Percentiles rank a stretch among this genome's conserved stretches.
These are phyloP conservation scores for Lacerta bilineata DNA, from an alignment of 2,797 vertebrate genomes.

Conservation along the genomic window DNA sequence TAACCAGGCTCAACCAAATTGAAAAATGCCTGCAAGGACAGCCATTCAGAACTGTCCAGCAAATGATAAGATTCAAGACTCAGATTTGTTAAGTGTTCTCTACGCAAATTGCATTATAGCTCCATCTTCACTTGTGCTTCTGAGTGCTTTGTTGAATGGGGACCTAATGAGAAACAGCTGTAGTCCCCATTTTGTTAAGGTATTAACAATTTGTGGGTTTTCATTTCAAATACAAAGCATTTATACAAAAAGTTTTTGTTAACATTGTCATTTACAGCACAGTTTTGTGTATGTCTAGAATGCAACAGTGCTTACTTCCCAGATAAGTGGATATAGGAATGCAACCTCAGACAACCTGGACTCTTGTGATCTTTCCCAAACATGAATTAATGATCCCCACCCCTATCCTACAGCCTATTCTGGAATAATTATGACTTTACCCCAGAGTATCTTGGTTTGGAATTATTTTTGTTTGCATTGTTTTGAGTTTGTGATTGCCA, in stretches of 20 bases:
- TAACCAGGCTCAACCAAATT: slow-evolving; percentile 47
- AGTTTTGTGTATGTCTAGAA: no score
- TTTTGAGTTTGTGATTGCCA: neutral
- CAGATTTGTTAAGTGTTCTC: slow-evolving; percentile 35
- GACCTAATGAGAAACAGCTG: neutral
- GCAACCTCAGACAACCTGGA: neutral
- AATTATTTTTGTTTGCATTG: neutral
- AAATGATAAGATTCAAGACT: slow-evolving; percentile 21
- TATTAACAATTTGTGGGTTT: neutral
- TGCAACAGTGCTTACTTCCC: no score
- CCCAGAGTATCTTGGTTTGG: neutral
- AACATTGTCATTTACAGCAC: neutral
- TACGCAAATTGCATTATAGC: neutral
- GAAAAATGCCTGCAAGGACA: slow-evolving; percentile 49
- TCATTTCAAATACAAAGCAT: neutral
- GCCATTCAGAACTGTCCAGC: slow-evolving; percentile 1
- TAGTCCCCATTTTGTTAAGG: no score
- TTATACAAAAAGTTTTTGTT: neutral
- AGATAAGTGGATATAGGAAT: no score
- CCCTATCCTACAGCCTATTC: no score
- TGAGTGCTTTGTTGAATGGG: slow-evolving; percentile 45
- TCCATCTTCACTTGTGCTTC: neutral
- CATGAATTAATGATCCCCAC: neutral
- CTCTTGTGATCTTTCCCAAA: neutral
- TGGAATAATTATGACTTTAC: neutral